Base-by-base conservation (phyloP, 1,140 invertebrate genomes). In the Habropoda laboriosa region DNA sequence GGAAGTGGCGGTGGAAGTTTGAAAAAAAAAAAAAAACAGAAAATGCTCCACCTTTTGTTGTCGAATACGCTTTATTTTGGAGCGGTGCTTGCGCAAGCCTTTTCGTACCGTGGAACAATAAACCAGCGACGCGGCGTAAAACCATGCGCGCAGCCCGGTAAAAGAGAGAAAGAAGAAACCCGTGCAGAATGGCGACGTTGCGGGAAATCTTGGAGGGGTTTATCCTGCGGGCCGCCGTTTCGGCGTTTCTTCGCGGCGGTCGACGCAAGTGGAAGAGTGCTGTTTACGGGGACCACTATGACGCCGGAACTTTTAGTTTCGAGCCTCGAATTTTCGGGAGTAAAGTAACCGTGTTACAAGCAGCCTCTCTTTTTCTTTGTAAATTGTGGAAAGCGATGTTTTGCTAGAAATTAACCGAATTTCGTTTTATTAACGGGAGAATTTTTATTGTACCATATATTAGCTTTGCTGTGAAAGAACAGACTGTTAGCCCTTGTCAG, bases 171-270 rank as follows among this genome's bases (percentile, higher is more conserved):
- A 32, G 24, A 32, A 32, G 21, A 45, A 57, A n/a, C n/a, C 67
- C 27, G 42, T 42, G 38, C 72, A 76, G 78, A 85, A 80, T 72
- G 67, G 67, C 42, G 53, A 68, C 74, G 55, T 80, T 77, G 82
- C 30, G 63, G 66, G 58, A 49, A 73, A 68, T 81, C 79, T 81
- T 73, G 79, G 61, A 70, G 74, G n/a, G 83, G 73, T 80, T 77
- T 85, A 85, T 81, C 73, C 82, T 57, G 82, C 55, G 83, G 82
- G 42, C 72, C 67, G 79, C 82, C 81, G 73, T 78, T 85, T 70
- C 78, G 79, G 30, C 42, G 60, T 78, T 71, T 71, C 83, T 78
- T 47, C 81, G 35, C 47, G 67, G 27, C 18, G 49, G 63, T 68
- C 53, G 30, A 68, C 68, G 83, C 81, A 68, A 85, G 51, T 58